Base-by-base conservation (phyloP, 2,888 invertebrate genomes). In the Nipponacmea schrenckii region DNA sequence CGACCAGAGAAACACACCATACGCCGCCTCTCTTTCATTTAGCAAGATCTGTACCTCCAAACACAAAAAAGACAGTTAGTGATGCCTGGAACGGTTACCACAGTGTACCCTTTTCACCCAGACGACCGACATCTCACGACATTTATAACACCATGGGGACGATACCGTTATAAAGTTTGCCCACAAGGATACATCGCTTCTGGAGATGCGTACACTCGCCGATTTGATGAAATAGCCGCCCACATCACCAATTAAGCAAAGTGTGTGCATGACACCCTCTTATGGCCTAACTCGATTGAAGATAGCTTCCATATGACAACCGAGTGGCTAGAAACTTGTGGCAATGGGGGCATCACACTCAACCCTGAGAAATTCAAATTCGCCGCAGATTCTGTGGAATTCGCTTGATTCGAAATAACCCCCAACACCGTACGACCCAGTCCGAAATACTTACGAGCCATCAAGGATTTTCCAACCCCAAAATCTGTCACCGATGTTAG, bases 121-220 rank as follows among this genome's bases (percentile, higher is more conserved):
- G 78, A 8, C 80, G 79, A 0, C 80, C 78, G 46, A 80, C 80
- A 24, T 78, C 79, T 14, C 79, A 77, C 8, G 78, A n/a, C n/a
- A n/a, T n/a, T n/a, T n/a, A n/a, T n/a, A n/a, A n/a, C n/a, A n/a
- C n/a, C n/a, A n/a, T n/a, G 80, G 79, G 80, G 78, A 5, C 65
- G 81, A 50, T 81, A 80, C 63, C 64, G 79, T 2, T 80, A 81
- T 69, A 72, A 72, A 45, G 76, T 74, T 17, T 77, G 77, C 14
- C 77, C 78, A 15, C 79, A 80, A 62, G 80, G 79, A 4, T 80
- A 80, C 62, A 78, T 78, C 39, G 77, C 77, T 2, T 77, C 77
- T 0, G 15, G 48, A 15, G 50, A 67, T 3, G 50, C 48, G 17
- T 67, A 67, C 48, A 67, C 46, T 0, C 31, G 50, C 1, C 74